These are phyloP conservation scores for Vannuccia rotundouncinata DNA, from an alignment of 2,888 invertebrate species.

Conservation along the genomic window DNA sequence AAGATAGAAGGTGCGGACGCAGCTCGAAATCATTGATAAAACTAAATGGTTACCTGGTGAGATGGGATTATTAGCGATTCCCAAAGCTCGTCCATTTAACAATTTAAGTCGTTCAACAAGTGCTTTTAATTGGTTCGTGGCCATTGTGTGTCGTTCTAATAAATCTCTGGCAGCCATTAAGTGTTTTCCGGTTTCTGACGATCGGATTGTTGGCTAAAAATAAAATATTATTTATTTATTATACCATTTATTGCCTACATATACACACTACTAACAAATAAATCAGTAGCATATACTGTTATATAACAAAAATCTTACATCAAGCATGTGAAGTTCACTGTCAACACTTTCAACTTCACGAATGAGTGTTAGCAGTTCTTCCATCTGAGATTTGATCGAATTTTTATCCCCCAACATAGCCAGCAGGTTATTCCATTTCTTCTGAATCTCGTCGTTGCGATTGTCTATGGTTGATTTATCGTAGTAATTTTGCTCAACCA, in stretches of 20 bases:
- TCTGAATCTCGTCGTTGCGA: slow-evolving; percentile 66
- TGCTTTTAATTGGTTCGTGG: slow-evolving; percentile 81
- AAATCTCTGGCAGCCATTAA: slow-evolving; percentile 86
- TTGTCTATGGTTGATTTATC: slow-evolving; percentile 70
- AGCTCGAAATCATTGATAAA: background rate
- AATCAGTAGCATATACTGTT: too few species aligned
- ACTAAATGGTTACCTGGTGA: slow-evolving; percentile 29
- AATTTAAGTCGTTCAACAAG: slow-evolving; percentile 76
- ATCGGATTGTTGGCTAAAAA: slow-evolving; percentile 59
- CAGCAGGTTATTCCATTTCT: slow-evolving; percentile 78
- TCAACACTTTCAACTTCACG: slow-evolving; percentile 83
- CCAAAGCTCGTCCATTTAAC: slow-evolving; percentile 61
- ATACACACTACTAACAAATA: background rate
- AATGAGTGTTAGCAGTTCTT: slow-evolving; percentile 76
- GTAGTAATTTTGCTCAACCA: slow-evolving; percentile 83
- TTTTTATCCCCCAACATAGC: slow-evolving; percentile 71
- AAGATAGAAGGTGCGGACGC: background rate
- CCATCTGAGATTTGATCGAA: slow-evolving; percentile 62
- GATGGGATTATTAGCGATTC: background rate
- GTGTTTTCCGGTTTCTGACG: slow-evolving; percentile 85
- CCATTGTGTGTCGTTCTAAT: slow-evolving; percentile 82
- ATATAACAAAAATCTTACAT: slow-evolving; percentile 60
- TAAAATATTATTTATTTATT: background rate
- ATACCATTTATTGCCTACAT: background rate
- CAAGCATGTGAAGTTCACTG: slow-evolving; percentile 74